phyloP scores from a whole-genome alignment of 2,113 vertebrate genomes.

The Albula glossodonta region DNA sequence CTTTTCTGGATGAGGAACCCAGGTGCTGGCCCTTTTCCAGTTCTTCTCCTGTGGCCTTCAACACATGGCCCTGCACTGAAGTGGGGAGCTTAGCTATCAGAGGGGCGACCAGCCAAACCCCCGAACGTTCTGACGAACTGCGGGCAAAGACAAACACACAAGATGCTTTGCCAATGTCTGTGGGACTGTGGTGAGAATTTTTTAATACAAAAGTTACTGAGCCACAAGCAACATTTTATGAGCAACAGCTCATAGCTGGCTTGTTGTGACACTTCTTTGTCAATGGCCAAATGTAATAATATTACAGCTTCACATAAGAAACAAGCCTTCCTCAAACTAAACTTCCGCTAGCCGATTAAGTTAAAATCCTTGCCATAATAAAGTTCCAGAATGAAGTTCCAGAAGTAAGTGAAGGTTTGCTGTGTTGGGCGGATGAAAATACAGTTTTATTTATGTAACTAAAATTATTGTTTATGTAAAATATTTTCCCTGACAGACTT shows the following conservation, averaged over 20 bases:
- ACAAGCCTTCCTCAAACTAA: background rate
- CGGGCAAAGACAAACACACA: constrained; percentile 17
- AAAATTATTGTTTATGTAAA: too few species aligned
- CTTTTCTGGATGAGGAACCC: constrained; percentile 91
- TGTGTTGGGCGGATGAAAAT: background rate
- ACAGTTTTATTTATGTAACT: background rate
- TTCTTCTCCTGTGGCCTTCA: constrained; percentile 95
- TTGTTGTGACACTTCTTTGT: background rate
- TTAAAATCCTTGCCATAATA: too few species aligned
- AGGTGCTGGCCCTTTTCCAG: constrained; percentile 95
- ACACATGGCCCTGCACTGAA: constrained; percentile 91
- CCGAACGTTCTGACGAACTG: constrained; percentile 93
- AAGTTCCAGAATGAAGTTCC: too few species aligned
- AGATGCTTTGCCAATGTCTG: background rate
- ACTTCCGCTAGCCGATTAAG: background rate
- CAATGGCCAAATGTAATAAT: background rate
- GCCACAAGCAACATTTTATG: background rate
- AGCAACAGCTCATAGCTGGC: background rate
- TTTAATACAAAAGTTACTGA: too few species aligned
- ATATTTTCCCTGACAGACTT: background rate
- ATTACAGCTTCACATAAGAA: background rate
- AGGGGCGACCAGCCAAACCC: constrained; percentile 94
- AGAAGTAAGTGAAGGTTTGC: too few species aligned
- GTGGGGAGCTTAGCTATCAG: constrained; percentile 95
- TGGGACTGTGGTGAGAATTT: background rate